Conservation (phyloP, 2,113 vertebrate genomes). For the Poeciliopsis turrubarensis region DNA sequence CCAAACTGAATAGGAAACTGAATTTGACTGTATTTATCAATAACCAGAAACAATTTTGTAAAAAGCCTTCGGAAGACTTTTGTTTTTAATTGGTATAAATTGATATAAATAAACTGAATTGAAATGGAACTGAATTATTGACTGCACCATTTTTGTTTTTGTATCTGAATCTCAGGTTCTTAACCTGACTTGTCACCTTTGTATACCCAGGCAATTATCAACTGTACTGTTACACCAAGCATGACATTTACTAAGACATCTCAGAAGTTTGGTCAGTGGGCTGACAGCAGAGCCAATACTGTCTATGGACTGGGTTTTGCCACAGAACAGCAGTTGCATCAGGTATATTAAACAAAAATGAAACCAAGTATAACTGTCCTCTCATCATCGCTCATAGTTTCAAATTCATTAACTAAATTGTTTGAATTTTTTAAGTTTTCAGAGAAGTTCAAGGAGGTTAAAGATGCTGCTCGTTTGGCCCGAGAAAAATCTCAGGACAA, state of each 20-base stretch:
- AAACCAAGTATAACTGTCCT: background rate
- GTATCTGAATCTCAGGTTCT: background rate
- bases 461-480: conserved; percentile 89
- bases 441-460: conserved; percentile 86
- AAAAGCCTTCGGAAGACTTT: too few relatives aligned
- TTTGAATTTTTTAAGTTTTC: conserved; percentile 68
- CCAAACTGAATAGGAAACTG: too few relatives aligned
- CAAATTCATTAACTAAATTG: too few relatives aligned
- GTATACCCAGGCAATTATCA: conserved; percentile 90
- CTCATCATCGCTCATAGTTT: background rate
- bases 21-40: too few relatives aligned
- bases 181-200: conserved; percentile 7
- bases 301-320: conserved; percentile 95
- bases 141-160: conserved; percentile 1
- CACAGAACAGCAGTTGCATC: conserved; percentile 93
- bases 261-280: conserved; percentile 99
- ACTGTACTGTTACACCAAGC: conserved; percentile 95
- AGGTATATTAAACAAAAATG: conserved; percentile 77
- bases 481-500: conserved; percentile 96
- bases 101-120: background rate
- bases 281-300: conserved; percentile 94
- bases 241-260: conserved; percentile 98
- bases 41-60: too few relatives aligned
- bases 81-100: too few relatives aligned
- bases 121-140: background rate